Evolutionary conservation across 2,888 invertebrate genomes (phyloP).

Genomic region (Ecliptopera silaceata): DNA sequence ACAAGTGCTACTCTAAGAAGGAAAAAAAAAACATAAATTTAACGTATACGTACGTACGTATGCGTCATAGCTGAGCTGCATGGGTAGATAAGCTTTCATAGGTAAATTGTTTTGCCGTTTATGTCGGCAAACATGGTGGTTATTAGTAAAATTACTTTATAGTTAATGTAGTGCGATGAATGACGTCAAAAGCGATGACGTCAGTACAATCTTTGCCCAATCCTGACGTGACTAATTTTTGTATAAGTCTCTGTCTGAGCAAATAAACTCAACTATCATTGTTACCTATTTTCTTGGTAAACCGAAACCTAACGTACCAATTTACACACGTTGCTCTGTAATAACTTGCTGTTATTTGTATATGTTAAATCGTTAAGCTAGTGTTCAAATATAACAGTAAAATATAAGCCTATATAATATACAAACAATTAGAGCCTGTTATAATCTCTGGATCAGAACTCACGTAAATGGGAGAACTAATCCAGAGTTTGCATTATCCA

Average conservation of each 20-base stretch:
- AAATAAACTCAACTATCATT: neutral
- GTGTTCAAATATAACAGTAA: neutral
- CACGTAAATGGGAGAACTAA: slow-evolving; percentile 16
- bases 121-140: slow-evolving; percentile 1
- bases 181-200: slow-evolving; percentile 48
- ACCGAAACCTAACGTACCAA: too few species aligned
- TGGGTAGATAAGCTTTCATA: neutral
- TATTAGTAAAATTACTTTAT: slow-evolving; percentile 17
- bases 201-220: slow-evolving; percentile 42
- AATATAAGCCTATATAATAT: slow-evolving; percentile 5
- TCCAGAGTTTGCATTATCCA: slow-evolving; percentile 11
- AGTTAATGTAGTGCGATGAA: slow-evolving; percentile 22
- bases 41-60: too few species aligned
- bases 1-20: neutral
- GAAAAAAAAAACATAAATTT: neutral
- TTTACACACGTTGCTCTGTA: too few species aligned
- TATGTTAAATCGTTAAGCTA: neutral
- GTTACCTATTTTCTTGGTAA: too few species aligned
- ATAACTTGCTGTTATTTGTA: too few species aligned
- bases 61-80: slow-evolving; percentile 3
- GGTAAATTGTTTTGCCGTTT: neutral
- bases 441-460: slow-evolving; percentile 18
- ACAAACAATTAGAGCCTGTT: slow-evolving; percentile 23
- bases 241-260: slow-evolving; percentile 20
- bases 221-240: slow-evolving; percentile 38